Evolutionary conservation across 2,113 vertebrate species (phyloP).

Genomic region (Chloroceryle aenea): DNA sequence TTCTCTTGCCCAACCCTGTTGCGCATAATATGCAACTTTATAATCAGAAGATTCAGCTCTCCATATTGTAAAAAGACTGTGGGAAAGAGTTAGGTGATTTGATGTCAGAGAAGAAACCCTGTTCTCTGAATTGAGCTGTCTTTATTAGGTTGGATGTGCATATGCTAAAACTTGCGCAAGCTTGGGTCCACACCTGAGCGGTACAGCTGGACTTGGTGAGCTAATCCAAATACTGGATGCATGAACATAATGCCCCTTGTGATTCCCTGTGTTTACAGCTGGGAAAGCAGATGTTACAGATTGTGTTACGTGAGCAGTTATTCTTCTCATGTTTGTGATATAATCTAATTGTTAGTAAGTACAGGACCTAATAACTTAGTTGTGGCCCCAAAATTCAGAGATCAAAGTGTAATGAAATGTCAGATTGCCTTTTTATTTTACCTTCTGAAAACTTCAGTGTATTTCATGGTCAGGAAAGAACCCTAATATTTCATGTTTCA

Average conservation of each 20-base stretch:
- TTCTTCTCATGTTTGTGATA: not conserved
- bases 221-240: not conserved
- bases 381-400: not conserved
- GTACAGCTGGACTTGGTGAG: constrained; percentile 11
- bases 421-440: not conserved
- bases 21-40: not conserved
- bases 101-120: not conserved
- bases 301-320: not conserved
- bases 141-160: not conserved
- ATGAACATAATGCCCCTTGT: not conserved
- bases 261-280: constrained; percentile 34
- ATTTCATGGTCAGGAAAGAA: not conserved
- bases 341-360: not conserved
- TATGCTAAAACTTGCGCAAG: not conserved
- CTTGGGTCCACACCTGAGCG: constrained; percentile 16
- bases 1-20: not conserved
- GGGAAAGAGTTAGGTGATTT: not conserved
- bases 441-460: not conserved
- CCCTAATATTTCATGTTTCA: not conserved
- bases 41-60: not conserved
- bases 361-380: not conserved
- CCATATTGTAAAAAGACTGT: not conserved
- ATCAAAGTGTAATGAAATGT: not conserved
- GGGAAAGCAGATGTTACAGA: not conserved
- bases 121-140: not conserved